Conservation (phyloP, 2,888 invertebrate species). For the Ashinkailepas kermadecensis region DNA sequence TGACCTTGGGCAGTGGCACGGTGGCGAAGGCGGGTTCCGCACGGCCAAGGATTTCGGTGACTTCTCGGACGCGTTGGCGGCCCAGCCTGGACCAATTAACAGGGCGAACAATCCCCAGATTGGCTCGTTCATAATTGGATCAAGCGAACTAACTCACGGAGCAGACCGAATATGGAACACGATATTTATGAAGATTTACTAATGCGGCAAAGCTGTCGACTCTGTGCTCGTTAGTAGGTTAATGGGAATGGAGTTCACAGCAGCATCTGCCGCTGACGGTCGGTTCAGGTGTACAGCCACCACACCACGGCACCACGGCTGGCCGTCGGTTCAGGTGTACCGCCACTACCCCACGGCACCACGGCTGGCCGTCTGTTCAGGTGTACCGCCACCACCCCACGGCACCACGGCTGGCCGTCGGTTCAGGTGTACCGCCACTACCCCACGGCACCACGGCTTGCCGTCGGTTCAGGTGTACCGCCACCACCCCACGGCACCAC, state of each 20-base stretch:
- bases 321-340: too few species aligned
- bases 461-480: too few species aligned
- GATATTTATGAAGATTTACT: background rate
- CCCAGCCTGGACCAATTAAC: background rate
- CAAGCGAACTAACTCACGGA: background rate
- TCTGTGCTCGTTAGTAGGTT: background rate
- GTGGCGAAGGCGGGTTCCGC: background rate
- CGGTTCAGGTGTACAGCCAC: background rate
- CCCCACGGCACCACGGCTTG: too few species aligned
- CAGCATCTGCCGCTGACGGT: background rate
- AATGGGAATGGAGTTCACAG: background rate
- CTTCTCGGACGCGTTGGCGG: background rate
- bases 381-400: too few species aligned
- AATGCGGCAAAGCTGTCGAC: background rate
- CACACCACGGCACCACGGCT: background rate
- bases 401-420: too few species aligned
- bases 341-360: too few species aligned
- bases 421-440: too few species aligned
- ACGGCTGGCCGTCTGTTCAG: too few species aligned
- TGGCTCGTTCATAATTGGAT: background rate
- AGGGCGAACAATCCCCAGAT: background rate
- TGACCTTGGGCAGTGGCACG: background rate
- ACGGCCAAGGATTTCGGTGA: background rate
- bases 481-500: too few species aligned
- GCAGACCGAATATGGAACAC: background rate